These are phyloP conservation scores for Oxycera nigricornis DNA, from an alignment of 2,888 invertebrate genomes.

Conservation along the genomic window DNA sequence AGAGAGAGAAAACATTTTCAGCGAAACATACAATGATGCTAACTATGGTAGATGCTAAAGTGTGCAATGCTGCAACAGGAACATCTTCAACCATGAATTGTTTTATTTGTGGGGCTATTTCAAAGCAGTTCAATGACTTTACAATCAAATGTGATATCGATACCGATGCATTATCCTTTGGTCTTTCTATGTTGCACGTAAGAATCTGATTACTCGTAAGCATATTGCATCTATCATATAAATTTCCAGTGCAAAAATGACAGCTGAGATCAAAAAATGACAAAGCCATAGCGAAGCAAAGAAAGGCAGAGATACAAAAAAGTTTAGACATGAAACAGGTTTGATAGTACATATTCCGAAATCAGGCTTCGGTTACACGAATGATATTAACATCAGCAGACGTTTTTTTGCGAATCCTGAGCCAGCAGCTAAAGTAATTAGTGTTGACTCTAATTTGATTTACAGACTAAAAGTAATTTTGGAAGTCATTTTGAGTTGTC, in stretches of 20 bases:
- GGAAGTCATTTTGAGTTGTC: conserved; percentile 22
- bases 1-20: background rate
- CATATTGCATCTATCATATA: background rate
- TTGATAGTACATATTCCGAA: conserved; percentile 53
- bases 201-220: background rate
- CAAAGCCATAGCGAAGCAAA: conserved; percentile 6
- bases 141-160: conserved; percentile 22
- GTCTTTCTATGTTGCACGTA: background rate
- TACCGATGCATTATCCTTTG: background rate
- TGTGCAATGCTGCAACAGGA: conserved; percentile 54
- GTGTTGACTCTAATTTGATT: conserved; percentile 45
- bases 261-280: too few species aligned
- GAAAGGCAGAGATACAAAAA: conserved; percentile 32
- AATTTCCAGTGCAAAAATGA: conserved; percentile 37
- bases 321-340: conserved; percentile 48
- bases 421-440: conserved; percentile 53
- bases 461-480: conserved; percentile 29
- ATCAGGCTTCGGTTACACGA: conserved; percentile 52
- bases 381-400: conserved; percentile 53
- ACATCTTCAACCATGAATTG: conserved; percentile 51
- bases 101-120: conserved; percentile 49
- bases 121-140: conserved; percentile 54
- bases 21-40: conserved; percentile 1
- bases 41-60: conserved; percentile 55
- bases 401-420: conserved; percentile 53